A percentile compares a stretch with the other conserved stretches of the same genome.
These are phyloP conservation scores for Zapus hudsonius DNA, from an alignment of 2,113 vertebrate genomes.

Conservation along the genomic window DNA sequence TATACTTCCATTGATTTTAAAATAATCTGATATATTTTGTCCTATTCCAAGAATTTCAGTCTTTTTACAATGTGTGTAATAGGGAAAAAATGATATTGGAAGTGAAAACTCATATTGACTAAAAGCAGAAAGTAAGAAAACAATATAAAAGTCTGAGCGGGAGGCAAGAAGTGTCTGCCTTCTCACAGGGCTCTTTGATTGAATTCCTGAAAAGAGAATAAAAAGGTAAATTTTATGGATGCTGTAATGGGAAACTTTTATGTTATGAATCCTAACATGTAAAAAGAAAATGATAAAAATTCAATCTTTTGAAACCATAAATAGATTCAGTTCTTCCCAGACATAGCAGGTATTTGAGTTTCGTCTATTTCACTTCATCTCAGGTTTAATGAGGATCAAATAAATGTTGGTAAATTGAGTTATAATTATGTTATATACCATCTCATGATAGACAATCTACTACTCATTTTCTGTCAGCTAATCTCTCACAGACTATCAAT, in stretches of 20 bases:
- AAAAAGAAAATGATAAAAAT: conserved; percentile 14
- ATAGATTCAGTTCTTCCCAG: neutral
- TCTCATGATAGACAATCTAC: neutral
- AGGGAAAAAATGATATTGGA: neutral
- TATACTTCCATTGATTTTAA: neutral
- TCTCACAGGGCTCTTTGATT: neutral
- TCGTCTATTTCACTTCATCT: neutral
- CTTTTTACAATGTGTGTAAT: neutral
- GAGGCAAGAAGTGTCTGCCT: neutral
- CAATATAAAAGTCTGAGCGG: neutral
- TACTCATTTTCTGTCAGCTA: neutral
- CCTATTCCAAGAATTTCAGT: neutral
- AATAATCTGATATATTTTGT: neutral
- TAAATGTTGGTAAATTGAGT: neutral
- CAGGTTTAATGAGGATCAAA: neutral
- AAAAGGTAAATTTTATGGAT: neutral
- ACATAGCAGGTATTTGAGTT: neutral
- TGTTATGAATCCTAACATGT: neutral
- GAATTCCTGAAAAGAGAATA: neutral
- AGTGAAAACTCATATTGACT: neutral
- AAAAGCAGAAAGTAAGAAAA: neutral
- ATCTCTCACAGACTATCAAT: neutral
- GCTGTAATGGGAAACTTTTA: neutral
- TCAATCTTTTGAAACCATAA: neutral
- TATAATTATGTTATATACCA: neutral